phyloP scores from a whole-genome alignment of 2,113 vertebrate species.

The Pao palembangensis region DNA sequence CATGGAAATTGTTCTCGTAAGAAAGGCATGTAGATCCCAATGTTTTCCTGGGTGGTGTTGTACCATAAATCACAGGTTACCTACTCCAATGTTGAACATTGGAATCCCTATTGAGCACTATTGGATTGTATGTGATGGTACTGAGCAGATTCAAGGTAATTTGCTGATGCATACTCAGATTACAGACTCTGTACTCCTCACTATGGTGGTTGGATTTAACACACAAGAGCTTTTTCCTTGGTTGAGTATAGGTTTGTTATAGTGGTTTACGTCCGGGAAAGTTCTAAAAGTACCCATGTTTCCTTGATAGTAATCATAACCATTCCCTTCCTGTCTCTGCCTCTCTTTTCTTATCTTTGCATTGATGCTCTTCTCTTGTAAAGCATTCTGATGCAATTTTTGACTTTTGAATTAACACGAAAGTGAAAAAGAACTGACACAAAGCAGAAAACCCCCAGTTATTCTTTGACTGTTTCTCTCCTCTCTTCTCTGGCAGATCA shows the following conservation, averaged over 20 bases:
- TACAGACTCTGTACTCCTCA: neutral
- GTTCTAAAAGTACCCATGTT: slow-evolving; percentile 39
- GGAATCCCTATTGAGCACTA: slow-evolving; percentile 18
- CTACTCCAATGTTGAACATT: slow-evolving; percentile 28
- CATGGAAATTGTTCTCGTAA: slow-evolving; percentile 44
- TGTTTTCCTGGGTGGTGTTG: slow-evolving; percentile 46
- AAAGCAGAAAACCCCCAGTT: slow-evolving; percentile 6
- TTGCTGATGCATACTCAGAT: slow-evolving; percentile 31
- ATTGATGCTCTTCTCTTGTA: slow-evolving; percentile 32
- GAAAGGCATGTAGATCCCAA: slow-evolving; percentile 44
- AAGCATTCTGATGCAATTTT: slow-evolving; percentile 6
- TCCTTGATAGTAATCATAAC: slow-evolving; percentile 39
- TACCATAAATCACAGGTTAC: slow-evolving; percentile 48
- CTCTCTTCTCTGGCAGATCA: slow-evolving; percentile 82
- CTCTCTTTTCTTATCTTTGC: slow-evolving; percentile 5
- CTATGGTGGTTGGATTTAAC: neutral
- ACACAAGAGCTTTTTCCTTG: neutral
- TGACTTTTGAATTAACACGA: slow-evolving; percentile 28
- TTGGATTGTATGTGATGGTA: slow-evolving; percentile 31
- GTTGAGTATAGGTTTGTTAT: neutral
- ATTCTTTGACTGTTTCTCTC: slow-evolving; percentile 42
- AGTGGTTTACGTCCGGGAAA: neutral
- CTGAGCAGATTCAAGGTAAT: slow-evolving; percentile 25
- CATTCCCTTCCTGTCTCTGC: slow-evolving; percentile 2
- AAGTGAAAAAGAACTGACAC: slow-evolving; percentile 13